Conservation (phyloP, 2,888 invertebrate genomes). For the Drosophila imparisetae region DNA sequence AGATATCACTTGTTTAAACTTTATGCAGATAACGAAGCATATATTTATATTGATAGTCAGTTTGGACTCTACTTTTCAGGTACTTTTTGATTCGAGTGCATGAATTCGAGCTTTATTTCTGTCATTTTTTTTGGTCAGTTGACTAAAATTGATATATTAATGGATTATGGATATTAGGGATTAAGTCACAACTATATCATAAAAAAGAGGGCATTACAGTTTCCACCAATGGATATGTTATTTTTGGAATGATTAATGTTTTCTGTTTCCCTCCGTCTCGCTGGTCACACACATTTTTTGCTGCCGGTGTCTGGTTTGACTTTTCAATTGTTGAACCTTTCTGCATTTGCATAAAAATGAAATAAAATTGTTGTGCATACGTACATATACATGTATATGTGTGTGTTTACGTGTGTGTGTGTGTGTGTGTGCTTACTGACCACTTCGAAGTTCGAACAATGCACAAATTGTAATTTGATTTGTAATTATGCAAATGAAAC, state of each 20-base stretch:
- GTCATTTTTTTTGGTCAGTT: background rate
- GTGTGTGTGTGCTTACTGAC: slow-evolving; percentile 21
- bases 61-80: background rate
- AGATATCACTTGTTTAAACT: background rate
- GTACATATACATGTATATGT: background rate
- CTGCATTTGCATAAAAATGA: slow-evolving; percentile 62
- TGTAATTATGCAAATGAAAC: slow-evolving; percentile 72
- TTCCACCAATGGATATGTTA: slow-evolving; percentile 5
- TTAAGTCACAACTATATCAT: background rate
- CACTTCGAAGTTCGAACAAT: slow-evolving; percentile 42
- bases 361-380: slow-evolving; percentile 42
- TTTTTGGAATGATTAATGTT: slow-evolving; percentile 14
- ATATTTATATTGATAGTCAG: background rate
- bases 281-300: background rate
- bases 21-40: background rate
- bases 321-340: slow-evolving; percentile 67
- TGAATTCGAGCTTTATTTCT: background rate
- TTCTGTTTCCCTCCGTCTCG: background rate
- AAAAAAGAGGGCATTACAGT: slow-evolving; percentile 1
- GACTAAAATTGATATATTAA: background rate
- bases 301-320: slow-evolving; percentile 37
- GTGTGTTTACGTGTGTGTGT: background rate
- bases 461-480: slow-evolving; percentile 68
- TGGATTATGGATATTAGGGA: background rate
- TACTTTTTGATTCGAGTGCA: background rate